Conservation (phyloP, 2,797 vertebrate species). For the Crenuchus spilurus region DNA sequence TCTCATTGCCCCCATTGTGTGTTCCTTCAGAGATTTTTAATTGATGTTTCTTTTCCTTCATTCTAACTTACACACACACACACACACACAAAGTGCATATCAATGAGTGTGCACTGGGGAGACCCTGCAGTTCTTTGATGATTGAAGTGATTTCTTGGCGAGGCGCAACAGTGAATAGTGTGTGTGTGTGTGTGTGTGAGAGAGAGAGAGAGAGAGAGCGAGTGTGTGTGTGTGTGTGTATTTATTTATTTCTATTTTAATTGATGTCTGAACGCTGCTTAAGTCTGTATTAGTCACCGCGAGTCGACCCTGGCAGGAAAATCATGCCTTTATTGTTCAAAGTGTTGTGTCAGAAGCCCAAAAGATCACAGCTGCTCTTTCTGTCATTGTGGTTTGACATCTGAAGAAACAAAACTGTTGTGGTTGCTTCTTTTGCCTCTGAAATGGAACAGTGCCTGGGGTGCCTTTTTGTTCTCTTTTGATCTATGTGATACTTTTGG, state of each 20-base stretch:
- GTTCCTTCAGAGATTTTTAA: conserved; percentile 53
- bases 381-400: neutral
- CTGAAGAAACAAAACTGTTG: neutral
- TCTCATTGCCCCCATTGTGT: conserved; percentile 48
- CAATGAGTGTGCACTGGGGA: conserved; percentile 54
- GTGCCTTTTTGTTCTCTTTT: neutral
- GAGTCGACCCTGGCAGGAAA: neutral
- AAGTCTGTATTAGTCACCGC: neutral
- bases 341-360: neutral
- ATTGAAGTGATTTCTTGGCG: neutral
- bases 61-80: conserved; percentile 15
- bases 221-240: neutral
- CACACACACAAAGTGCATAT: conserved; percentile 44
- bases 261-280: neutral
- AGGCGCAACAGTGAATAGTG: neutral
- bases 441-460: neutral
- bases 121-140: conserved; percentile 23
- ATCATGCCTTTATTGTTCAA: conserved; percentile 9
- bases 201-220: too few species aligned
- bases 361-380: neutral
- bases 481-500: neutral
- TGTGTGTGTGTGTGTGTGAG: too few species aligned
- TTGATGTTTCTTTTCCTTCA: conserved; percentile 49
- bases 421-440: neutral
- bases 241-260: neutral